Conservation (phyloP, 2,113 vertebrate genomes). For the Numida meleagris region DNA sequence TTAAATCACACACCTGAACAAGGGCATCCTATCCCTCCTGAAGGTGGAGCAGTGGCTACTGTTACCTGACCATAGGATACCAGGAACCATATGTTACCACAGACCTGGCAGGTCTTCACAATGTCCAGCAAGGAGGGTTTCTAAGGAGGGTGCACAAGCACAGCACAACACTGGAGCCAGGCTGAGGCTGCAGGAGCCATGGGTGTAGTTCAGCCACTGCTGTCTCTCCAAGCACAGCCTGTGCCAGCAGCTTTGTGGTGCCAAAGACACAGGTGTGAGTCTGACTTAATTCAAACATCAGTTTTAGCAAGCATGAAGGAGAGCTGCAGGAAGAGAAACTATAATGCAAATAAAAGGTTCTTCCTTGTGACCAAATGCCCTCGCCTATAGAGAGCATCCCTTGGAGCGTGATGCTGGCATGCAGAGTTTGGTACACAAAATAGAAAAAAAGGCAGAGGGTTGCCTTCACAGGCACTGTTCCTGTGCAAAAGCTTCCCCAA, state of each 20-base stretch:
- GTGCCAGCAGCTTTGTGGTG: fast-evolving
- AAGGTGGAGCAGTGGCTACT: neutral
- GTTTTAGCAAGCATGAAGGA: neutral
- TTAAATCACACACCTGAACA: too few species aligned
- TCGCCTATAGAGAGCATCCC: neutral
- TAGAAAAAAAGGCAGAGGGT: neutral
- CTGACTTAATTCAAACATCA: neutral
- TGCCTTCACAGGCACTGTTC: neutral
- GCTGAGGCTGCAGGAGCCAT: neutral
- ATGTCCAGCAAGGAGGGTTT: neutral
- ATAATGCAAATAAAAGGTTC: fast-evolving
- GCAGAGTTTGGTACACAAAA: neutral
- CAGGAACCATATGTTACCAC: neutral
- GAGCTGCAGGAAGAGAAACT: neutral
- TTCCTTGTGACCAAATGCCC: neutral
- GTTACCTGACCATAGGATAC: neutral
- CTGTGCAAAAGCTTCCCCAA: neutral
- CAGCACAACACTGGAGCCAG: too few species aligned
- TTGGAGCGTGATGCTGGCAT: neutral
- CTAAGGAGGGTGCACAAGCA: neutral
- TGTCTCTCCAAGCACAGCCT: neutral
- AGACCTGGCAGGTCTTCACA: neutral
- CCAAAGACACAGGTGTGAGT: neutral
- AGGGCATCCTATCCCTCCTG: neutral
- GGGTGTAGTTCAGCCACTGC: neutral